These are phyloP conservation scores for Stegodyphus mimosarum DNA, from an alignment of 1,140 invertebrate species.

Conservation along the genomic window DNA sequence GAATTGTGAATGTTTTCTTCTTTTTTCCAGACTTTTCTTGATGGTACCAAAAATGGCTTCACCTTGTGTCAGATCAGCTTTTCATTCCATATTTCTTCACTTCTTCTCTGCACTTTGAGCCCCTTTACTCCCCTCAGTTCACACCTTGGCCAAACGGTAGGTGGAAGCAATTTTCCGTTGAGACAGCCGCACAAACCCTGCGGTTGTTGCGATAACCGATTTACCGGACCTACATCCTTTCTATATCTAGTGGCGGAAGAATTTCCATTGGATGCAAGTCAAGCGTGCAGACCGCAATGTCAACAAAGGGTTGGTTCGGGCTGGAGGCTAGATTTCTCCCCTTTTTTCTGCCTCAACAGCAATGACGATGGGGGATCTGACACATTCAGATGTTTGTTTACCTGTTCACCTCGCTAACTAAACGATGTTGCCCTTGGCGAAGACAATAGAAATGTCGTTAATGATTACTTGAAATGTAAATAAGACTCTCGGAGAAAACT, in stretches of 20 bases:
- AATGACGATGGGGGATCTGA: neutral
- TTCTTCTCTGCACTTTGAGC: too few species aligned
- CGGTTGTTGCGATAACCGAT: slow-evolving; percentile 54
- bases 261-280: slow-evolving; percentile 48
- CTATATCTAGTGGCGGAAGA: slow-evolving; percentile 27
- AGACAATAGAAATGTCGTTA: neutral
- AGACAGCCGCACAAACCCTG: slow-evolving; percentile 13
- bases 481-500: neutral
- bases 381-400: slow-evolving; percentile 27
- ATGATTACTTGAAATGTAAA: neutral
- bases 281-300: slow-evolving; percentile 42
- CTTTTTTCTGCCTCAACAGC: neutral
- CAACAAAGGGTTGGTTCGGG: slow-evolving; percentile 43
- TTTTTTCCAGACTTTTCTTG: too few species aligned
- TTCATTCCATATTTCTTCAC: too few species aligned
- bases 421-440: neutral
- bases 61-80: too few species aligned
- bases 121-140: too few species aligned
- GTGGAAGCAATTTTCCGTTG: slow-evolving; percentile 45
- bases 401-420: slow-evolving; percentile 32
- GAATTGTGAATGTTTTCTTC: too few species aligned
- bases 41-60: too few species aligned
- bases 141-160: slow-evolving; percentile 48
- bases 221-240: slow-evolving; percentile 31
- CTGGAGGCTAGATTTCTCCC: neutral